Conservation (phyloP, 2,888 invertebrate genomes). For the Lithosia quadra region DNA sequence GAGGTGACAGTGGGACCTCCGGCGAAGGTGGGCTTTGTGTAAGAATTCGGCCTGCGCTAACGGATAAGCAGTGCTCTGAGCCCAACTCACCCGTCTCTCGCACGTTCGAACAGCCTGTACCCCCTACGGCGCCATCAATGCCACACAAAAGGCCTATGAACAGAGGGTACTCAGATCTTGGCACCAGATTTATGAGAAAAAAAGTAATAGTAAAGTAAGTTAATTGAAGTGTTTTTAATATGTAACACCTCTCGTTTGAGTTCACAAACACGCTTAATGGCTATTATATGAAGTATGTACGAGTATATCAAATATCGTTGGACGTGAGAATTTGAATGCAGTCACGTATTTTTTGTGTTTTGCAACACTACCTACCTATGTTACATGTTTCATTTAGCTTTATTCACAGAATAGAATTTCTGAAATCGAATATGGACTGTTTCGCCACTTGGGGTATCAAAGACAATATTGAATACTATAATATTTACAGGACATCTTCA, state of each 20-base stretch:
- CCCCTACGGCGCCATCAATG: conserved; percentile 76
- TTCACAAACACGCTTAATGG: neutral
- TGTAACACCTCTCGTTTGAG: neutral
- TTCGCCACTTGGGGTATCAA: conserved; percentile 6
- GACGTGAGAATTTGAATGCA: too few species aligned
- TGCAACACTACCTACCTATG: neutral
- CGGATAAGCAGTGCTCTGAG: conserved; percentile 92
- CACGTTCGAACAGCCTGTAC: conserved; percentile 81
- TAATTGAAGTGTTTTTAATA: neutral
- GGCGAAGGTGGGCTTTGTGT: conserved; percentile 67
- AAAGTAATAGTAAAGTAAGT: conserved; percentile 93
- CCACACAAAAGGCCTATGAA: conserved; percentile 88
- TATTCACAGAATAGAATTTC: neutral
- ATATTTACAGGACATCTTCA: conserved; percentile 75
- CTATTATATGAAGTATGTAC: neutral
- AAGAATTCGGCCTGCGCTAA: conserved; percentile 89
- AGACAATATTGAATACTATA: conserved; percentile 27
- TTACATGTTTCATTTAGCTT: neutral
- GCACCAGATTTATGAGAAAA: conserved; percentile 92
- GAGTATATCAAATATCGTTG: neutral
- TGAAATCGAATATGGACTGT: neutral
- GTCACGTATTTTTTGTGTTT: neutral
- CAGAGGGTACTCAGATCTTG: conserved; percentile 91
- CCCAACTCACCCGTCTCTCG: conserved; percentile 91
- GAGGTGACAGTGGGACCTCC: conserved; percentile 59